Evolutionary conservation across 1,140 invertebrate genomes (phyloP).

Genomic region (Megalopta genalis): DNA sequence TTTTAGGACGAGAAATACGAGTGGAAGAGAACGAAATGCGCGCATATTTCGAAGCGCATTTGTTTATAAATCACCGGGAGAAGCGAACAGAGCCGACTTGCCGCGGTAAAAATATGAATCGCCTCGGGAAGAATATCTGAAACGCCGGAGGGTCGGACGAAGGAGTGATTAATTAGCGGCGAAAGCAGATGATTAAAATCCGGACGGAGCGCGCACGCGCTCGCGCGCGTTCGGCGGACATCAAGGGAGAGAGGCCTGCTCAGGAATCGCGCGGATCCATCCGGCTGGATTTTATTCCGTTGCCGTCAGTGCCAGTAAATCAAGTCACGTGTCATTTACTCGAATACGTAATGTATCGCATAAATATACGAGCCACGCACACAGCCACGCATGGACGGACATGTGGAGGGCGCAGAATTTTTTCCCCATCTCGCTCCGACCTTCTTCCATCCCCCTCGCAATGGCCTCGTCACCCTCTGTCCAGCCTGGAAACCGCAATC

Average conservation of each 20-base stretch:
- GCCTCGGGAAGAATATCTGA: conserved; percentile 43
- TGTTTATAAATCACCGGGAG: conserved; percentile 30
- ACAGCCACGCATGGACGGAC: conserved; percentile 62
- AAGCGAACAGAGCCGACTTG: conserved; percentile 23
- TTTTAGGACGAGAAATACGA: not conserved
- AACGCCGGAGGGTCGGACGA: conserved; percentile 5
- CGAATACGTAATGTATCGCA: conserved; percentile 77
- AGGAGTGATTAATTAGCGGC: conserved; percentile 62
- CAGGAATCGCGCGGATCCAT: conserved; percentile 71
- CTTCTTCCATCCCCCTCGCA: conserved; percentile 7
- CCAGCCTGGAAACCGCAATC: conserved; percentile 70
- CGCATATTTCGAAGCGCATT: not conserved
- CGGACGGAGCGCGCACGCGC: conserved; percentile 43
- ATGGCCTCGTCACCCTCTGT: conserved; percentile 54
- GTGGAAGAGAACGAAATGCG: not conserved
- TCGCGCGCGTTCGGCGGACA: conserved; percentile 30
- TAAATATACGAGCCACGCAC: conserved; percentile 74
- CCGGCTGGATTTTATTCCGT: conserved; percentile 73
- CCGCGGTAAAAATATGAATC: conserved; percentile 50
- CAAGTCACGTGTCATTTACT: conserved; percentile 79
- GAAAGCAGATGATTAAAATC: conserved; percentile 64
- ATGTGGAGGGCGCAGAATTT: conserved; percentile 62
- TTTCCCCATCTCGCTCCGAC: conserved; percentile 37
- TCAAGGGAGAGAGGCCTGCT: conserved; percentile 54
- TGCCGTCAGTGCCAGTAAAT: conserved; percentile 73